phyloP scores from a whole-genome alignment of 2,888 invertebrate genomes.

The Agrochola litura region DNA sequence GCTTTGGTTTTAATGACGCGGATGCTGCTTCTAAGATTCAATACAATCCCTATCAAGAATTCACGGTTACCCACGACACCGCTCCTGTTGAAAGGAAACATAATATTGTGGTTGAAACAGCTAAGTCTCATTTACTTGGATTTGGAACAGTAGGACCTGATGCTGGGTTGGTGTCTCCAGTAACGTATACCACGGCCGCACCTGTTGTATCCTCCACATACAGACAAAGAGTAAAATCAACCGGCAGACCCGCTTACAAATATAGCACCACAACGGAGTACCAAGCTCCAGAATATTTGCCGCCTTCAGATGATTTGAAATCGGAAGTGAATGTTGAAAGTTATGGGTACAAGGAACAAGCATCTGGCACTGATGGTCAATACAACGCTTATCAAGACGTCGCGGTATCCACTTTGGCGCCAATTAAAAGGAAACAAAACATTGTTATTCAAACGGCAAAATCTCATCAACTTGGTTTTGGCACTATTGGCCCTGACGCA shows the following conservation, averaged over 20 bases:
- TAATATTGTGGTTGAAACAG: slow-evolving; percentile 85
- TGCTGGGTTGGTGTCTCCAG: slow-evolving; percentile 83
- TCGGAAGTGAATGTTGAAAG: slow-evolving; percentile 73
- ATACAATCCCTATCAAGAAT: slow-evolving; percentile 81
- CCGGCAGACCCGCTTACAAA: slow-evolving; percentile 72
- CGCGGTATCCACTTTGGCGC: slow-evolving; percentile 69
- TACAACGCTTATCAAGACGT: slow-evolving; percentile 77
- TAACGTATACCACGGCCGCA: slow-evolving; percentile 80
- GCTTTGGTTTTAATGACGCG: slow-evolving; percentile 73
- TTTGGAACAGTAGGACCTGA: slow-evolving; percentile 87
- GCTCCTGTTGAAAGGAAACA: slow-evolving; percentile 79
- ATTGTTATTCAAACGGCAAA: slow-evolving; percentile 84
- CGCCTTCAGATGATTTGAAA: slow-evolving; percentile 76
- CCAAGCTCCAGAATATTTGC: slow-evolving; percentile 82
- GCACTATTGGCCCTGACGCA: slow-evolving; percentile 81
- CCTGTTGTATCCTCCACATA: slow-evolving; percentile 77
- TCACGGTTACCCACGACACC: slow-evolving; percentile 66
- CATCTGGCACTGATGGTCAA: slow-evolving; percentile 65
- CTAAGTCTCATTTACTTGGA: slow-evolving; percentile 85
- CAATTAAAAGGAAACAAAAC: slow-evolving; percentile 79
- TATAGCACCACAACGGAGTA: slow-evolving; percentile 78
- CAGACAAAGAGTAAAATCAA: slow-evolving; percentile 75
- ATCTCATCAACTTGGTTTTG: slow-evolving; percentile 81
- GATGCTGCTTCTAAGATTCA: slow-evolving; percentile 69
- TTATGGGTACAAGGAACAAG: slow-evolving; percentile 73